Evolutionary conservation across 2,888 invertebrate genomes (phyloP), one percentile per base, ranked within the genome.

Genomic region (Lutraria lutraria): DNA sequence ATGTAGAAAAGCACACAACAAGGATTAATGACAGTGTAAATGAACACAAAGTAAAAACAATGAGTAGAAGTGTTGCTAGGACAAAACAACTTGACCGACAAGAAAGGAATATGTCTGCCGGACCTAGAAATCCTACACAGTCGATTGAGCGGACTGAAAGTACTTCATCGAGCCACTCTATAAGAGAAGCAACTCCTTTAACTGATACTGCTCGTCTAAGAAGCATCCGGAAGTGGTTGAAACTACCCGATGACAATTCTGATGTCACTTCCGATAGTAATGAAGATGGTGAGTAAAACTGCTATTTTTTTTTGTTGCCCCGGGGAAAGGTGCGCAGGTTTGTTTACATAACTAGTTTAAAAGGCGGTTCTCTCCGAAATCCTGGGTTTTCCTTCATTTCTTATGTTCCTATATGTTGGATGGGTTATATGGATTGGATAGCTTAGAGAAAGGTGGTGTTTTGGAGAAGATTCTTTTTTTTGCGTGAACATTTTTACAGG

Each of bases 161-260:
- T 34, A 76, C 19, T 76, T 76, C 76, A 34, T 76, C 76, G 1
- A 76, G 34, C 15, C 76, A 34, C 15, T 76, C 76, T 31, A 31
- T 76, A 0, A 52, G 52, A 52, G 81, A 21, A 76, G 15, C 34
- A 19, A 19, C 76, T 0, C 19, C 85, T 19, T 68, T 90, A 0
- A 83, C 89, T 16, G 89, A 90, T 53, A 81, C 85, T 0, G 89
- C 88, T 15, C 72, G 89, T 19, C 81, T 90, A 31, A 34, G 56
- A 43, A 85, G 87, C 76, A 90, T 90, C n/a, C 82, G 89, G 54
- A 85, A 87, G 54, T 79, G 81, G 25, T 56, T 90, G 29, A 85
- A 81, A 13, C 54, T 90, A 52, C 29, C 87, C 0, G 63, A 72
- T 19, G 89, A 90, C 19, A 72, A 54, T 34, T 15, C 21, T 25